Evolutionary conservation across 2,113 vertebrate genomes (phyloP).

Genomic region (Grallaria varia): DNA sequence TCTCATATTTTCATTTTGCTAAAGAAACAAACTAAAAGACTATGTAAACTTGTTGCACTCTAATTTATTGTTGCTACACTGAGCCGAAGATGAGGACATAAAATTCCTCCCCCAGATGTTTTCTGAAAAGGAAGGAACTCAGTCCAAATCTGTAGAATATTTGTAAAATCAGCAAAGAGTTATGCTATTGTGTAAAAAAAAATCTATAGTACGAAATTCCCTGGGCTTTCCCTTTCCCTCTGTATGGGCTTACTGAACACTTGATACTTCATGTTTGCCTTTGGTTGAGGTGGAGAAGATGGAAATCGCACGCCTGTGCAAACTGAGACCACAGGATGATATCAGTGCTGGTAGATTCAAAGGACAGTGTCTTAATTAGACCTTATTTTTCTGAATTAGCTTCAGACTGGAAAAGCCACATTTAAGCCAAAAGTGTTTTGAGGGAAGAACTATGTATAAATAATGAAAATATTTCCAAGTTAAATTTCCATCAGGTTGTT

Average conservation of each 20-base stretch:
- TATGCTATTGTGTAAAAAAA: background rate
- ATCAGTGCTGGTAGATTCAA: background rate
- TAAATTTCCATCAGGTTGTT: background rate
- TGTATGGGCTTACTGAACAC: background rate
- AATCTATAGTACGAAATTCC: background rate
- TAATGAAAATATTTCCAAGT: background rate
- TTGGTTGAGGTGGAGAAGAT: background rate
- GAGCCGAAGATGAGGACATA: background rate
- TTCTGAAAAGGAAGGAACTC: background rate
- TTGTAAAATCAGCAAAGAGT: background rate
- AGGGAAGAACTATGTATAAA: background rate
- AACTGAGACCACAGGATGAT: background rate
- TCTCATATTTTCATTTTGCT: background rate
- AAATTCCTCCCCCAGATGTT: background rate
- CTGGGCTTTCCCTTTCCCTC: background rate
- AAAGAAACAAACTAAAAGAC: background rate
- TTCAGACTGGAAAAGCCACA: background rate
- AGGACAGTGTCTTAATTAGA: background rate
- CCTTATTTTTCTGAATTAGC: background rate
- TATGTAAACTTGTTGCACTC: background rate
- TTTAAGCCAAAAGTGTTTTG: background rate
- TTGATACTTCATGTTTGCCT: background rate
- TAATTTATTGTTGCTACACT: background rate
- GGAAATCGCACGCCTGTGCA: background rate
- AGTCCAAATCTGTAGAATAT: background rate